phyloP scores from a whole-genome alignment of 2,888 invertebrate genomes.

The Pyrrhia umbra region DNA sequence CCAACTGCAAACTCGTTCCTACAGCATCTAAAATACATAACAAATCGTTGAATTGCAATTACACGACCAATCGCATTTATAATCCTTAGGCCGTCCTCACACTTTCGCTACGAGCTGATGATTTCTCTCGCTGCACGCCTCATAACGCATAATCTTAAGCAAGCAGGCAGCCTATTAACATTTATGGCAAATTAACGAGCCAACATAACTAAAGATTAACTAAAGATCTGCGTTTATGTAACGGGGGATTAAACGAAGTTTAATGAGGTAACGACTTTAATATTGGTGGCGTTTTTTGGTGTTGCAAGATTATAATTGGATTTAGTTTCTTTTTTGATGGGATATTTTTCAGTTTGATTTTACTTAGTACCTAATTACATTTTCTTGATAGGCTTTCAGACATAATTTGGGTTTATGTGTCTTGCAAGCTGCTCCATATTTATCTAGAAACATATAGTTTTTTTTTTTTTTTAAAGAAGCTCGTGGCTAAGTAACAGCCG shows the following conservation, averaged over 20 bases:
- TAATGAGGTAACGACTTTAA: conserved; percentile 44
- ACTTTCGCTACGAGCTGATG: conserved; percentile 49
- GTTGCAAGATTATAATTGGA: conserved; percentile 1
- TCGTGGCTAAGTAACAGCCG: no score
- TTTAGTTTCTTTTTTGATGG: neutral
- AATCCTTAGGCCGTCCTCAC: conserved; percentile 39
- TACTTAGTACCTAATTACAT: no score
- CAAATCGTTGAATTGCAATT: conserved; percentile 27
- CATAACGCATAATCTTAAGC: conserved; percentile 49
- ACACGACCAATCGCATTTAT: conserved; percentile 39
- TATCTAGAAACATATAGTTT: no score
- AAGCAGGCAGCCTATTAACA: conserved; percentile 52
- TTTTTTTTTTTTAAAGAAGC: no score
- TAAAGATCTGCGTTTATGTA: conserved; percentile 61
- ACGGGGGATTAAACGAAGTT: conserved; percentile 46
- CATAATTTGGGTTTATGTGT: no score
- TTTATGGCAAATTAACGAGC: conserved; percentile 63
- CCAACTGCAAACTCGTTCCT: neutral
- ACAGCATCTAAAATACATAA: conserved; percentile 25
- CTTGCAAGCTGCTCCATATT: no score
- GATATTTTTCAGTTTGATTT: neutral
- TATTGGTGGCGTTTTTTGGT: conserved; percentile 21
- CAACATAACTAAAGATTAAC: conserved; percentile 65
- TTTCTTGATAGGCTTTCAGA: no score
- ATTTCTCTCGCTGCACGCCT: conserved; percentile 29